Base-by-base conservation (phyloP, 1,140 invertebrate genomes). In the Atta colombica region DNA sequence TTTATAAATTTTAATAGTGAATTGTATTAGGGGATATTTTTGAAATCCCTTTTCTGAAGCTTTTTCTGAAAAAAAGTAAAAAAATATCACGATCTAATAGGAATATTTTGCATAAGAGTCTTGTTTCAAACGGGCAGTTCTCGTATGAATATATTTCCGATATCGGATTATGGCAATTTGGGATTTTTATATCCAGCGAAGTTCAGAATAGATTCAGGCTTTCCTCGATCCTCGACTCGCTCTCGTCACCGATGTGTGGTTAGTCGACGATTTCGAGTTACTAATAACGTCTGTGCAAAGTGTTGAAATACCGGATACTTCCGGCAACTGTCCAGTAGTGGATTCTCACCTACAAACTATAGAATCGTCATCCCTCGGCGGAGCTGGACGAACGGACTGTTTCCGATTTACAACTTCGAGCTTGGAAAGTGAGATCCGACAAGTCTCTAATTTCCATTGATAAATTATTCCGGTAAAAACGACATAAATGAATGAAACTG, bases 201-300 rank as follows among this genome's bases (percentile, higher is more conserved):
- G 35, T 5, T 85, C 87, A 77, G 72, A 66, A 35, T 35, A 74
- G 88, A 85, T 90, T 89, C 88, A 80, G 89, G 89, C 91, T 90
- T 87, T 88, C 82, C 60, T 85, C 87, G 90, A 80, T 60, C 68
- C 53, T 65, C 71, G 51, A 55, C 74, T 90, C 87, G 87, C 74
- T 65, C 80, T 77, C 78, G 87, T 85, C 72, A 90, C 63, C 86
- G 88, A 85, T 88, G 77, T 82, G 81, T 81, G 86, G 71, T 88
- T 89, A 90, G 81, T 88, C 80, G 80, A 87, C 82, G 72, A 78
- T 84, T 77, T 80, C 74, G 77, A 88, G 86, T 90, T 53, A 71
- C 60, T 77, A 77, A 65, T 65, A 60, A 16, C 53, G 86, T 88
- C 86, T 63, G 69, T 61, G 25, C 35, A 71, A 45, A 77, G 77